phyloP scores from a whole-genome alignment of 2,113 vertebrate genomes.

The Gymnogyps californianus region DNA sequence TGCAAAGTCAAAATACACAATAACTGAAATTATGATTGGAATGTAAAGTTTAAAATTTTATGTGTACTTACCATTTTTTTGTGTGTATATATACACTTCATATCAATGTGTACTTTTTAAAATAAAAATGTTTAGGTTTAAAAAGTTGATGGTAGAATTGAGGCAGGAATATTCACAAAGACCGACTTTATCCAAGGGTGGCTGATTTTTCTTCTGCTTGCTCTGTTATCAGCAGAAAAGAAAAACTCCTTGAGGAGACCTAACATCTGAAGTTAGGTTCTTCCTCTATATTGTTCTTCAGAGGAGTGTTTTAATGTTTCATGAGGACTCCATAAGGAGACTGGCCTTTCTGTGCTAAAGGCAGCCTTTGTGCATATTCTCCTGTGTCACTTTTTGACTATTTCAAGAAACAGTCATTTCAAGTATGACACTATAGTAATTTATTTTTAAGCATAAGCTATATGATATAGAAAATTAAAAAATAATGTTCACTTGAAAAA shows the following conservation, averaged over 20 bases:
- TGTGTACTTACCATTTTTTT: neutral
- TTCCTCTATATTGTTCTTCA: neutral
- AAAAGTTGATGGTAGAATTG: neutral
- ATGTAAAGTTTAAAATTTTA: neutral
- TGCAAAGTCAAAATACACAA: neutral
- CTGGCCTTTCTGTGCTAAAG: neutral
- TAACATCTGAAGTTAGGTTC: neutral
- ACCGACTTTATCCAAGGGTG: neutral
- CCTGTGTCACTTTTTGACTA: neutral
- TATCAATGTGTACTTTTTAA: neutral
- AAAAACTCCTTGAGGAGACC: neutral
- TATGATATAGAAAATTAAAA: neutral
- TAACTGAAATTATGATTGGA: neutral
- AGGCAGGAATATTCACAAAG: neutral
- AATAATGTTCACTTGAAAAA: neutral
- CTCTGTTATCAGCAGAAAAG: neutral
- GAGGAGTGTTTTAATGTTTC: neutral
- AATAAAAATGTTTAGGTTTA: neutral
- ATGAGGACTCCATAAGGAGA: neutral
- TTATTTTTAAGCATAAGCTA: neutral
- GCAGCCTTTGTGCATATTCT: neutral
- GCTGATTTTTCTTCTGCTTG: neutral
- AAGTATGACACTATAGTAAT: neutral
- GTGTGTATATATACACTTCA: neutral
- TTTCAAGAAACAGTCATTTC: neutral